These are phyloP conservation scores for Anthonomus grandis DNA, from an alignment of 1,140 invertebrate genomes.

Conservation along the genomic window DNA sequence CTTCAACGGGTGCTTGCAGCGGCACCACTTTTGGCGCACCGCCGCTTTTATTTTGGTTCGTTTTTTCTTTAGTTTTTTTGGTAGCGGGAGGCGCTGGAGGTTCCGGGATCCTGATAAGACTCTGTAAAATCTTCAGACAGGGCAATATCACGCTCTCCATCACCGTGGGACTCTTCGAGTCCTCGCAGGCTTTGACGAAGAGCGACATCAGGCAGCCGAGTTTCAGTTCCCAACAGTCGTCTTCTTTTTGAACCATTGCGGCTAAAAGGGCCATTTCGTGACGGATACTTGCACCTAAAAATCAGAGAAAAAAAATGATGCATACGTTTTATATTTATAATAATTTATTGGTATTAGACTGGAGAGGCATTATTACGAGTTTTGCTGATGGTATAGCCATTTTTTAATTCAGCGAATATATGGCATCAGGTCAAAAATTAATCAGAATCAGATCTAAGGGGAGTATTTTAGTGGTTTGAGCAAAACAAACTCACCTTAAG, in stretches of 20 bases:
- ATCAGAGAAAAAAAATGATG: too few species aligned
- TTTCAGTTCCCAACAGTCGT: conserved; percentile 93
- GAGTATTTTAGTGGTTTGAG: too few species aligned
- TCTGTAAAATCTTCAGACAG: conserved; percentile 80
- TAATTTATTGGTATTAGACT: too few species aligned
- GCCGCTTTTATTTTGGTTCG: conserved; percentile 40
- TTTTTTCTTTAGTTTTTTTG: conserved; percentile 51
- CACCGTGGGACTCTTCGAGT: conserved; percentile 67
- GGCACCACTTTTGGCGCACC: conserved; percentile 31
- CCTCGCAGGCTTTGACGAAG: conserved; percentile 72
- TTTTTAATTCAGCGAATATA: too few species aligned
- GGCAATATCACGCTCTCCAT: conserved; percentile 77
- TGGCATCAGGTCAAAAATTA: too few species aligned
- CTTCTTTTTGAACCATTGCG: conserved; percentile 84
- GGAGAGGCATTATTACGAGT: too few species aligned
- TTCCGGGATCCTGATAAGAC: conserved; percentile 69
- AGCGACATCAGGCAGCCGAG: conserved; percentile 84
- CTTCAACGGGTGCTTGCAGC: conserved; percentile 64
- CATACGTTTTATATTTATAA: too few species aligned
- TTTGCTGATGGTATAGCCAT: too few species aligned
- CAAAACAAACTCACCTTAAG: too few species aligned
- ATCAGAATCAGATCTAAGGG: too few species aligned
- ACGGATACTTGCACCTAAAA: conserved; percentile 60
- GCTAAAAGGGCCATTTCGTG: conserved; percentile 88
- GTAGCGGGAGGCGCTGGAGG: neutral